These are phyloP conservation scores for Nerophis ophidion DNA, from an alignment of 2,113 vertebrate species.

Conservation along the genomic window DNA sequence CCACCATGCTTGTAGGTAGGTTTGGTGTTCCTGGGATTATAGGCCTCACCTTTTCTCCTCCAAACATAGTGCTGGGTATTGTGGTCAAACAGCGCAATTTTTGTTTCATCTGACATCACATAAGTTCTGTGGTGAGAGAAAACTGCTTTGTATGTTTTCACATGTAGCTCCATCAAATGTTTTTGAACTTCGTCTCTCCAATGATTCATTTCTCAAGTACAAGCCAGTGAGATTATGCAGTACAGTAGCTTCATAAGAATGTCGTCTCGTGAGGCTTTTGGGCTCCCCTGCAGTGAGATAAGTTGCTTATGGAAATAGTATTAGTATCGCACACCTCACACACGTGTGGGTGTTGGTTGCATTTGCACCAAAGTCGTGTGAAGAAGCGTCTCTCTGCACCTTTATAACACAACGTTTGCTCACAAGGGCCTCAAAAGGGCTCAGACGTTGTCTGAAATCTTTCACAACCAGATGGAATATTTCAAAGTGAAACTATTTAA, in stretches of 20 bases:
- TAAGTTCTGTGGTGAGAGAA: no score
- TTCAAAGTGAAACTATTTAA: constrained; percentile 40
- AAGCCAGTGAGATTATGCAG: neutral
- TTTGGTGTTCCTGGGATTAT: no score
- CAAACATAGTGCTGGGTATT: no score
- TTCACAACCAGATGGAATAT: constrained; percentile 11
- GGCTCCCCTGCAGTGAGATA: constrained; percentile 4
- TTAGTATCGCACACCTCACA: neutral
- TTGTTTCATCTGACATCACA: no score
- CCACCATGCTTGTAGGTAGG: no score
- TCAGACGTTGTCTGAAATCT: neutral
- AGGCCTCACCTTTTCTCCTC: no score
- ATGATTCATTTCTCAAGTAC: no score
- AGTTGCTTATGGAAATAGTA: constrained; percentile 10
- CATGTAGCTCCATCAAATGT: no score
- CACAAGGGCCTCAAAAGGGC: neutral
- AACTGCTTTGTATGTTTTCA: no score
- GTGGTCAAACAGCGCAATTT: no score
- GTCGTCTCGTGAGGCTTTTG: neutral
- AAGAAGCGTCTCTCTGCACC: neutral
- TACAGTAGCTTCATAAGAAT: neutral
- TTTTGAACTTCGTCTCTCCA: no score
- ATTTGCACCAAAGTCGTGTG: neutral
- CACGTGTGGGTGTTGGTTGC: neutral
- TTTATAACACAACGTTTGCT: neutral